Evolutionary conservation across 1,140 invertebrate species (phyloP).

Genomic region (Drosophila asahinai): DNA sequence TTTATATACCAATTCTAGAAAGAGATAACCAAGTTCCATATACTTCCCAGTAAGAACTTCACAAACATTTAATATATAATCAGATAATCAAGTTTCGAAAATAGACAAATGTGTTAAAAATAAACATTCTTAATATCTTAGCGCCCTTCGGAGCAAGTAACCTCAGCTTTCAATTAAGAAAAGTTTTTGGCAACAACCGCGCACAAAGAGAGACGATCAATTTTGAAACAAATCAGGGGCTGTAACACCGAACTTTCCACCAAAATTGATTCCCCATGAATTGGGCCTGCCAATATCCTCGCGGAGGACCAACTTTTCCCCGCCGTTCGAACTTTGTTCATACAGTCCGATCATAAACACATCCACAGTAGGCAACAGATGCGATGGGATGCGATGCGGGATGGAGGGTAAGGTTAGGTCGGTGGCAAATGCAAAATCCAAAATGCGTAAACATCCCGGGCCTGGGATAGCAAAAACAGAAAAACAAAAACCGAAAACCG

Average conservation of each 20-base stretch:
- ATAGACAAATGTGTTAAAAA: background rate
- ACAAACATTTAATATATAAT: background rate
- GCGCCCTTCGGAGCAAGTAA: background rate
- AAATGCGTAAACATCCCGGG: constrained; percentile 44
- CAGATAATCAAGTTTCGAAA: background rate
- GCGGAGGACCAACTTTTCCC: constrained; percentile 45
- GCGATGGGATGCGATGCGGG: constrained; percentile 1
- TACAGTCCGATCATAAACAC: constrained; percentile 56
- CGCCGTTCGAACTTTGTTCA: constrained; percentile 47
- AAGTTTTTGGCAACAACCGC: constrained; percentile 20
- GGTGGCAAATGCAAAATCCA: constrained; percentile 36
- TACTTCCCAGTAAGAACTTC: background rate
- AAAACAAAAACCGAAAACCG: constrained; percentile 23
- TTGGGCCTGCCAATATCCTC: constrained; percentile 19
- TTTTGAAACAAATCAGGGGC: constrained; percentile 25
- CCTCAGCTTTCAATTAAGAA: constrained; percentile 30
- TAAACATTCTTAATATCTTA: background rate
- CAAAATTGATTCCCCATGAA: constrained; percentile 30
- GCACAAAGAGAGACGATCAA: constrained; percentile 15
- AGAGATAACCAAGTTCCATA: background rate
- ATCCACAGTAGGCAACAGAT: constrained; percentile 61
- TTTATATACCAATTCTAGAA: background rate
- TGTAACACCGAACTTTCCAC: constrained; percentile 14
- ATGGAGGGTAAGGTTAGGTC: background rate
- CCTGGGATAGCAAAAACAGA: constrained; percentile 24